These are phyloP conservation scores for Notarius lentiginosus DNA, from an alignment of 2,113 vertebrate species.

Conservation along the genomic window DNA sequence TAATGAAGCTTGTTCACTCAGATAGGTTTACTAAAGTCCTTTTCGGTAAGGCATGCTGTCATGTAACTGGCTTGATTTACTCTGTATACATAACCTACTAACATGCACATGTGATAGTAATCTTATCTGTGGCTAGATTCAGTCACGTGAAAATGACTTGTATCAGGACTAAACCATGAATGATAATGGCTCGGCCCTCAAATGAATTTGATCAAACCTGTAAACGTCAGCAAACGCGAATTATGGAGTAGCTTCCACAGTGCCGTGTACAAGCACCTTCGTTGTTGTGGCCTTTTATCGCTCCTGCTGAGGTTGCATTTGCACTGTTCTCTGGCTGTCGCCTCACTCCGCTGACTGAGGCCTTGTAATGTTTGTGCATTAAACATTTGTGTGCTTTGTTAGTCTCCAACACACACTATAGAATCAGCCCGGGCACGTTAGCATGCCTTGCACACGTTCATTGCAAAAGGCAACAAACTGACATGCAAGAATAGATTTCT, in stretches of 20 bases:
- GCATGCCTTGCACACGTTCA: neutral
- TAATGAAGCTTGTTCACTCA: conserved; percentile 25
- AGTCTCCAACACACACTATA: neutral
- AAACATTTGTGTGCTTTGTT: conserved; percentile 49
- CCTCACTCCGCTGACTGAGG: conserved; percentile 17
- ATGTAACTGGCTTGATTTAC: neutral
- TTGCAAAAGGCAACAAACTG: neutral
- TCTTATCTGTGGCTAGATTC: neutral
- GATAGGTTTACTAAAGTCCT: neutral
- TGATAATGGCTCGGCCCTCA: conserved; percentile 9
- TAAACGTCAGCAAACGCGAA: conserved; percentile 58
- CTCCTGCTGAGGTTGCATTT: conserved; percentile 61
- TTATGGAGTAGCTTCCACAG: conserved; percentile 61
- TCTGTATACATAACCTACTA: conserved; percentile 3
- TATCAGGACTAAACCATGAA: conserved; percentile 15
- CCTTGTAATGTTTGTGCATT: conserved; percentile 41
- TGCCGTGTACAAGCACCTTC: neutral
- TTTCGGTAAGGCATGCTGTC: neutral
- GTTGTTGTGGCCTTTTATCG: conserved; percentile 52
- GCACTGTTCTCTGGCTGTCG: conserved; percentile 36
- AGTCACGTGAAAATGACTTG: conserved; percentile 3
- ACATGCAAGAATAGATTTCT: neutral
- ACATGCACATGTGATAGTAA: neutral
- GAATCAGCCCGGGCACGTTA: conserved; percentile 26
- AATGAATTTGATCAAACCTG: conserved; percentile 50